Conservation (phyloP, 1,140 invertebrate genomes). For the Lasioglossum baleicum region DNA sequence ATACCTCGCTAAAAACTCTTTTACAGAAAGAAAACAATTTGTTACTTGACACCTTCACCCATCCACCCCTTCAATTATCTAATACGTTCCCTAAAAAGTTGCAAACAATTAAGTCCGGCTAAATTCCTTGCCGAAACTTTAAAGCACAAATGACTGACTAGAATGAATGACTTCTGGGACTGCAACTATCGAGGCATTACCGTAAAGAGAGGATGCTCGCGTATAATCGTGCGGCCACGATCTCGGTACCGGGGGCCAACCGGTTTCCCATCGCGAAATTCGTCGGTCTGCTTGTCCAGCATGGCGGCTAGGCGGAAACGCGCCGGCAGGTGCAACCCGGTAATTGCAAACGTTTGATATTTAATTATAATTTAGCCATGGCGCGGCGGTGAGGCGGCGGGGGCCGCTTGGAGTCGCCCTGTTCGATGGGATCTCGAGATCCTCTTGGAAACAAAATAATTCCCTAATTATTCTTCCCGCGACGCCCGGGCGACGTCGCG, state of each 20-base stretch:
- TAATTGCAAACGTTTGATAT: conserved; percentile 77
- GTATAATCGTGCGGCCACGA: no score
- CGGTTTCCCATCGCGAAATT: conserved; percentile 47
- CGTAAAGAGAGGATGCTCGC: no score
- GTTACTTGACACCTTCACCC: no score
- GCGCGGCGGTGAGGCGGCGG: conserved; percentile 37
- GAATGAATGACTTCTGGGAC: no score
- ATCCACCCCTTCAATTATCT: no score
- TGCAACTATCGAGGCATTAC: no score
- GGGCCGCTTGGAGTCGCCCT: conserved; percentile 11
- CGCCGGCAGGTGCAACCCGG: conserved; percentile 68
- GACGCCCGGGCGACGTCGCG: conserved; percentile 4
- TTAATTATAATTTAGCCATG: conserved; percentile 73
- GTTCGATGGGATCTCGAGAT: conserved; percentile 66
- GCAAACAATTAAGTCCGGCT: no score
- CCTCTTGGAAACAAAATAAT: conserved; percentile 71
- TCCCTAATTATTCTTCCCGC: conserved; percentile 72
- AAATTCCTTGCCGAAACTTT: no score
- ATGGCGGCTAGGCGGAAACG: conserved; percentile 41
- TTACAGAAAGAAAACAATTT: no score
- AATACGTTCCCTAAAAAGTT: no score
- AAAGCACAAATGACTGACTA: no score
- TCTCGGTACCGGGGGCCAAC: neutral
- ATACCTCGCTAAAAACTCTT: no score
- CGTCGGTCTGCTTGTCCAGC: conserved; percentile 29